Percentiles rank a stretch among this genome's conserved stretches.
phyloP scores from a whole-genome alignment of 2,797 vertebrate genomes.

The Gambelia wislizenii region DNA sequence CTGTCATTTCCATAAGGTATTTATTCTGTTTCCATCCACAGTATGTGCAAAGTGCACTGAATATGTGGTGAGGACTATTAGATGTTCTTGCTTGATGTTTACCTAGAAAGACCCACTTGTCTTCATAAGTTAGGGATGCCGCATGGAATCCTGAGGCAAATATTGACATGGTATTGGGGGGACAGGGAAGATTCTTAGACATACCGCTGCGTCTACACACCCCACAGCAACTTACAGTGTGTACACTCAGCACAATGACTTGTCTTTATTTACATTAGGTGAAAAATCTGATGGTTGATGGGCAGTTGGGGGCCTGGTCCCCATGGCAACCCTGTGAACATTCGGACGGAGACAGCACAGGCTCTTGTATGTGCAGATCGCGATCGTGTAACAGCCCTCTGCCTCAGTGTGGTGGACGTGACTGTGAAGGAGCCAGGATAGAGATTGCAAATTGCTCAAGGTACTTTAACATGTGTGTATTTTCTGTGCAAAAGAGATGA shows the following conservation, averaged over 20 bases:
- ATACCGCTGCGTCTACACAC: constrained; percentile 44
- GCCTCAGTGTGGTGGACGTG: constrained; percentile 90
- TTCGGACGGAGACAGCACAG: constrained; percentile 89
- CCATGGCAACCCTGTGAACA: constrained; percentile 95
- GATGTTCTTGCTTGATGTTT: constrained; percentile 27
- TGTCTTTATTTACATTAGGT: constrained; percentile 81
- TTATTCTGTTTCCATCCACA: not conserved
- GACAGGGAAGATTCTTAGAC: constrained; percentile 62
- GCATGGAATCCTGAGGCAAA: constrained; percentile 61
- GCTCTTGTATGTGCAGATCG: constrained; percentile 91
- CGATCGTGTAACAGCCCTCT: constrained; percentile 90
- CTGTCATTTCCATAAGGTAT: not conserved
- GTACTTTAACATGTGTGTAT: constrained; percentile 70
- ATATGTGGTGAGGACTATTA: constrained; percentile 24
- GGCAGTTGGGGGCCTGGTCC: constrained; percentile 90
- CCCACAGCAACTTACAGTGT: constrained; percentile 4
- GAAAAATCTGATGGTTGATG: constrained; percentile 90
- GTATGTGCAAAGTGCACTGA: not conserved
- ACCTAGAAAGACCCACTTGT: constrained; percentile 14
- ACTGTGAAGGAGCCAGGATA: constrained; percentile 90
- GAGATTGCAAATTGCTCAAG: constrained; percentile 97
- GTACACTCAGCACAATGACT: constrained; percentile 54
- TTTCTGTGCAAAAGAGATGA: constrained; percentile 12
- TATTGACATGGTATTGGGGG: constrained; percentile 52
- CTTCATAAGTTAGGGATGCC: constrained; percentile 38